These are phyloP conservation scores for Rhinichthys osculus DNA, from an alignment of 2,797 vertebrate species.

Conservation along the genomic window DNA sequence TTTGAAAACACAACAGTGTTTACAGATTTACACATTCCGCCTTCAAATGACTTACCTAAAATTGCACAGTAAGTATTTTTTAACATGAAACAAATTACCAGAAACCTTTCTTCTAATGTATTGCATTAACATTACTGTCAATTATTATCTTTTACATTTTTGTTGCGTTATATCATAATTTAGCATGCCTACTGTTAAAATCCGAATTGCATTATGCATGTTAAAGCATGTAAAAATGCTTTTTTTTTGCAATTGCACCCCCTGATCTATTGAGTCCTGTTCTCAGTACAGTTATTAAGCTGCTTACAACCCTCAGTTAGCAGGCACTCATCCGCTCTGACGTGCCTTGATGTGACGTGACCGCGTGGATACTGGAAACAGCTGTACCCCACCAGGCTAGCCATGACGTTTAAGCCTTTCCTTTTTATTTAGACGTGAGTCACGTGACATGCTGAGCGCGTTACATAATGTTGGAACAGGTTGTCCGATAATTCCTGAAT, in stretches of 20 bases:
- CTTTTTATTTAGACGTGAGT: conserved; percentile 67
- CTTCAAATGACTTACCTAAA: background rate
- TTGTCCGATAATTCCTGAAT: conserved; percentile 61
- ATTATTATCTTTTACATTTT: background rate
- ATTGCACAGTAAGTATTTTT: background rate
- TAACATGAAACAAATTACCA: background rate
- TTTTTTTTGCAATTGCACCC: too few relatives aligned
- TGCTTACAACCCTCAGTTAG: conserved; percentile 11
- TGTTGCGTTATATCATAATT: background rate
- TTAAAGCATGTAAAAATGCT: background rate
- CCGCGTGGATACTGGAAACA: conserved; percentile 6
- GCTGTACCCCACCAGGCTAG: conserved; percentile 4
- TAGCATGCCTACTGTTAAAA: background rate
- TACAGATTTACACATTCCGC: background rate
- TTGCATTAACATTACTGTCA: background rate
- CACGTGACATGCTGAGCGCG: conserved; percentile 65
- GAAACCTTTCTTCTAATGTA: background rate
- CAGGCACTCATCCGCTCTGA: conserved; percentile 9
- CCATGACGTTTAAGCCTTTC: conserved; percentile 56
- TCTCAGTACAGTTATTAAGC: conserved; percentile 9
- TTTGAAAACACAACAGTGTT: background rate
- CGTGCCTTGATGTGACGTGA: background rate
- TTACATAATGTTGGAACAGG: conserved; percentile 68
- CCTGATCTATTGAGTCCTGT: background rate
- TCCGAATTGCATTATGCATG: background rate